Conservation (phyloP, 2,888 invertebrate genomes). For the Imbricaverruca yamaguchii region DNA sequence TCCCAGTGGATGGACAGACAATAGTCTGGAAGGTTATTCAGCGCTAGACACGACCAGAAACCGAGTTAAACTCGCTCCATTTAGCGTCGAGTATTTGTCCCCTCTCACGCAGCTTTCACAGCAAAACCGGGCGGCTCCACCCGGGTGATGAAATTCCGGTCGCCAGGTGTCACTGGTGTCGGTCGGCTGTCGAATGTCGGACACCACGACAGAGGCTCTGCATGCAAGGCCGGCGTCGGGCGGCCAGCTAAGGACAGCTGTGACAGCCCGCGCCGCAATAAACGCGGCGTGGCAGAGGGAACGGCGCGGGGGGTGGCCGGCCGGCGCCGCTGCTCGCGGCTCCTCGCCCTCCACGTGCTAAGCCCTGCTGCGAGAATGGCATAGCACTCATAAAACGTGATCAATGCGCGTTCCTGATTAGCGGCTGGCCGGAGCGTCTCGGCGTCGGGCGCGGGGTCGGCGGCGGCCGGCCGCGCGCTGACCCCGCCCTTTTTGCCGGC, state of each 20-base stretch:
- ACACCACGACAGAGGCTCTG: not conserved
- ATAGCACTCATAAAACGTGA: conserved; percentile 7
- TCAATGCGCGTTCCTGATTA: conserved; percentile 18
- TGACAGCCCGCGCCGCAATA: not conserved
- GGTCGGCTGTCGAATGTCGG: not conserved
- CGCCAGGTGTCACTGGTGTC: not conserved
- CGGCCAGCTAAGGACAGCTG: not conserved
- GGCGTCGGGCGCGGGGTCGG: not conserved
- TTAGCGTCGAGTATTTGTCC: not conserved
- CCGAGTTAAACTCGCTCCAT: not conserved
- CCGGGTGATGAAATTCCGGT: not conserved
- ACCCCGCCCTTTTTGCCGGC: not conserved
- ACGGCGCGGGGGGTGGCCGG: not conserved
- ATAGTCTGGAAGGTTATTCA: not conserved
- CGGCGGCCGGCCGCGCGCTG: not conserved
- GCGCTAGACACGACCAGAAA: not conserved
- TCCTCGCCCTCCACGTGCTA: not conserved
- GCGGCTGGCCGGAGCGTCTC: not conserved
- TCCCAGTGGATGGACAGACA: not conserved
- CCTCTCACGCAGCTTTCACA: not conserved
- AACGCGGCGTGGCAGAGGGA: too few relatives aligned
- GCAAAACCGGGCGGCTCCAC: not conserved
- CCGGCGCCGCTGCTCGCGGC: not conserved
- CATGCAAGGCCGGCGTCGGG: not conserved
- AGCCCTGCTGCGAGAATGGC: not conserved